Evolutionary conservation across 2,888 invertebrate genomes (phyloP).

Genomic region (Heterodera filipjevi): DNA sequence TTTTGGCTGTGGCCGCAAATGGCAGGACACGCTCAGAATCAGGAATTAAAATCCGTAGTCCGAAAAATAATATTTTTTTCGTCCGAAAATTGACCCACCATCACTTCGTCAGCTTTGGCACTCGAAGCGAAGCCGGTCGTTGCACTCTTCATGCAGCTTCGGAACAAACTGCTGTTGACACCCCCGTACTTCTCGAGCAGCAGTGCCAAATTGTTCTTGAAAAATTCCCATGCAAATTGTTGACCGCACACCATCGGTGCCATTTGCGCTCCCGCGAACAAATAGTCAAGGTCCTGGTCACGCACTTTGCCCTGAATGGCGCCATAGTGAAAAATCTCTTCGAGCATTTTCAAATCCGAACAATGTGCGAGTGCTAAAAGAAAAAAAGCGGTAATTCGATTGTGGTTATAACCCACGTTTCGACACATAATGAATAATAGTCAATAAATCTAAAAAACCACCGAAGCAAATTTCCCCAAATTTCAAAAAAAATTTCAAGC

Average conservation of each 20-base stretch:
- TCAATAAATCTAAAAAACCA: too few species aligned
- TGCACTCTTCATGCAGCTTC: constrained; percentile 42
- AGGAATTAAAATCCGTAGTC: too few species aligned
- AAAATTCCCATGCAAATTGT: constrained; percentile 56
- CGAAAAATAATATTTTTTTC: too few species aligned
- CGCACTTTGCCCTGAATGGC: constrained; percentile 58
- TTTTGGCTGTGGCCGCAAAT: too few species aligned
- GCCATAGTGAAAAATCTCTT: constrained; percentile 53
- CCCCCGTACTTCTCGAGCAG: constrained; percentile 55
- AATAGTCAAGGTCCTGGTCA: constrained; percentile 47
- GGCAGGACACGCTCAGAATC: too few species aligned
- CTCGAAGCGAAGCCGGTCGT: constrained; percentile 41
- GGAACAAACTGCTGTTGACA: constrained; percentile 57
- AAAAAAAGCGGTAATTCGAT: too few species aligned
- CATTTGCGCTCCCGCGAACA: constrained; percentile 42
- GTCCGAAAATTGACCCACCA: too few species aligned
- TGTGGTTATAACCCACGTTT: too few species aligned
- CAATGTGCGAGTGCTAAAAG: constrained; percentile 31
- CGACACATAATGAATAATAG: too few species aligned
- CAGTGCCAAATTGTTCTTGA: constrained; percentile 51
- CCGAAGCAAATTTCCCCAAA: too few species aligned
- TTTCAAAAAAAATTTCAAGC: too few species aligned
- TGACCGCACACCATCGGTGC: constrained; percentile 49
- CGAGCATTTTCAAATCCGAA: constrained; percentile 34
- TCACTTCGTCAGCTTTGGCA: constrained; percentile 44